Conservation (phyloP, 1,140 invertebrate genomes). For the Cydia strobilella region DNA sequence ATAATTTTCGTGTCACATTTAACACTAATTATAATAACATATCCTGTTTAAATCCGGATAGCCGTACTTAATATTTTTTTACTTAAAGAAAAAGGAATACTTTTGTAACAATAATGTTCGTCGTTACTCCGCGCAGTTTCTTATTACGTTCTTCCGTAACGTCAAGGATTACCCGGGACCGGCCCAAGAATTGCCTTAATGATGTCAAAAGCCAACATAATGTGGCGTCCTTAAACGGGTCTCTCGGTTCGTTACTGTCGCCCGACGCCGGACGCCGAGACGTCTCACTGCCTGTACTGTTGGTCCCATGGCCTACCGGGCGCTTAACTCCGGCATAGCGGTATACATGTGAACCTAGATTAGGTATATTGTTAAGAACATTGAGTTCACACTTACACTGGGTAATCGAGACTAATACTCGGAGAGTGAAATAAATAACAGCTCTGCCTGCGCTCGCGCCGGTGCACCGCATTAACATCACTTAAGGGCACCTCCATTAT, state of each 20-base stretch:
- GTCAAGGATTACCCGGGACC: constrained; percentile 47
- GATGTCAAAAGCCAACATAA: constrained; percentile 73
- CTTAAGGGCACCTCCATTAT: constrained; percentile 43
- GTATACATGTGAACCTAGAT: not conserved
- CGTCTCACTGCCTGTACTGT: constrained; percentile 55
- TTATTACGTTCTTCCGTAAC: constrained; percentile 44
- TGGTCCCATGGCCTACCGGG: not conserved
- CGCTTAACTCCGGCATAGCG: not conserved
- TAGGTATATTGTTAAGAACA: not conserved
- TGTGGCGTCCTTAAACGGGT: constrained; percentile 63
- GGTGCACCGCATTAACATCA: constrained; percentile 46
- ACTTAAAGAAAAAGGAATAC: constrained; percentile 34
- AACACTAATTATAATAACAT: constrained; percentile 18
- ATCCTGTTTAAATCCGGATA: constrained; percentile 8
- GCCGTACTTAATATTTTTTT: constrained; percentile 33
- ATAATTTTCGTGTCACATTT: constrained; percentile 15
- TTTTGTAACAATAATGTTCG: not conserved
- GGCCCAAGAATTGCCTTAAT: constrained; percentile 58
- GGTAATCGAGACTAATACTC: not conserved
- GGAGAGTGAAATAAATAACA: not conserved
- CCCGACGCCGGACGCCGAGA: constrained; percentile 45
- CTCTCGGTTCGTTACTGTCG: constrained; percentile 70
- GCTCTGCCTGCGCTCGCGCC: constrained; percentile 38
- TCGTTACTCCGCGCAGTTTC: constrained; percentile 19
- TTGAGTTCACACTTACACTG: not conserved